Percentiles rank a stretch among this genome's conserved stretches.
Evolutionary conservation across 2,113 vertebrate species (phyloP).

Genomic region (Proterorhinus semilunaris): DNA sequence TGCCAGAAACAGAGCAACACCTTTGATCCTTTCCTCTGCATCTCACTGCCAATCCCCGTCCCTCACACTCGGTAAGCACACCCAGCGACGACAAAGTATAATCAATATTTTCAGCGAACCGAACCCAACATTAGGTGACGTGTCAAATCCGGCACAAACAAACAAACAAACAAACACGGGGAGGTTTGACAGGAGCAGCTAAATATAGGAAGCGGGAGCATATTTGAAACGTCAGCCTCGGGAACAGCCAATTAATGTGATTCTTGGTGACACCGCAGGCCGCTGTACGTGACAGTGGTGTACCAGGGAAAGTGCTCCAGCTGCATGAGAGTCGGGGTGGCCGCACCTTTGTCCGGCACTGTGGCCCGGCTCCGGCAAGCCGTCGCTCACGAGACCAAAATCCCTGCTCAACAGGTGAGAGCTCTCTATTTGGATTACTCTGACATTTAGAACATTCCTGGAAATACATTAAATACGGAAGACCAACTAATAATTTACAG

Average conservation of each 20-base stretch:
- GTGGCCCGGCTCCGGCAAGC: conserved; percentile 91
- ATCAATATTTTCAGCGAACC: conserved; percentile 4
- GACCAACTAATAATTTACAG: too few species aligned
- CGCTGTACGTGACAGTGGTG: conserved; percentile 93
- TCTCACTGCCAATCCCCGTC: conserved; percentile 96
- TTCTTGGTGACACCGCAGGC: conserved; percentile 74
- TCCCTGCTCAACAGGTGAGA: conserved; percentile 90
- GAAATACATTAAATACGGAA: too few species aligned
- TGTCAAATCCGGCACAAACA: conserved; percentile 17
- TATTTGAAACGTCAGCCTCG: conserved; percentile 33
- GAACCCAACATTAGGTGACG: conserved; percentile 20
- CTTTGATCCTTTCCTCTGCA: conserved; percentile 97
- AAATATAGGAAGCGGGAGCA: conserved; percentile 48
- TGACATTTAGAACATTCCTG: too few species aligned
- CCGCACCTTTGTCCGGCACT: conserved; percentile 88
- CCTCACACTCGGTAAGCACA: conserved; percentile 90
- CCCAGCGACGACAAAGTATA: conserved; percentile 20
- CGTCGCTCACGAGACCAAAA: conserved; percentile 93
- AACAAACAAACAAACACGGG: conserved; percentile 5
- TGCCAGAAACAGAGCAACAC: conserved; percentile 99
- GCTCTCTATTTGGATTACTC: too few species aligned
- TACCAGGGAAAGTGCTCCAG: conserved; percentile 96
- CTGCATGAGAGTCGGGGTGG: conserved; percentile 96
- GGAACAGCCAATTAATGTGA: conserved; percentile 34
- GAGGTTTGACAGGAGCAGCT: conserved; percentile 41